Conservation (phyloP, 2,797 vertebrate genomes). For the Ptychobarbus kaznakovi region DNA sequence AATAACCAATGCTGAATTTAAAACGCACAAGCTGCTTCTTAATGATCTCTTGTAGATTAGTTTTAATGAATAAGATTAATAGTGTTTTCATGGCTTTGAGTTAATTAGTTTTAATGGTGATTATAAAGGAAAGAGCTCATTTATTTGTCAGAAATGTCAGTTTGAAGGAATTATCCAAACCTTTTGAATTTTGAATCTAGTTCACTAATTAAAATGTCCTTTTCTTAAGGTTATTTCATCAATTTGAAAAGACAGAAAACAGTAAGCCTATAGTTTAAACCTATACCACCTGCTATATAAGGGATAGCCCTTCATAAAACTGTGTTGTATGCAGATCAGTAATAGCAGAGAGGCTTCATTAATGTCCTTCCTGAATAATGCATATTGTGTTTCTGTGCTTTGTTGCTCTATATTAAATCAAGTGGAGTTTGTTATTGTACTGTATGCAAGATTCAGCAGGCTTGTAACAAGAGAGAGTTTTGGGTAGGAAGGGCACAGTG, state of each 20-base stretch:
- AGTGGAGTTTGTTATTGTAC: slow-evolving; percentile 30
- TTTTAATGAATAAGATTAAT: slow-evolving; percentile 30
- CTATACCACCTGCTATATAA: background rate
- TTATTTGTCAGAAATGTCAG: slow-evolving; percentile 43
- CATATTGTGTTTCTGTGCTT: slow-evolving; percentile 47
- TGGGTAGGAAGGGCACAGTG: slow-evolving; percentile 34
- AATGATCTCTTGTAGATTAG: slow-evolving; percentile 30
- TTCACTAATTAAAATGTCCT: background rate
- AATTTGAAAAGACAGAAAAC: slow-evolving; percentile 13
- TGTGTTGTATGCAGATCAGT: slow-evolving; percentile 41
- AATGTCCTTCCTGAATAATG: slow-evolving; percentile 51
- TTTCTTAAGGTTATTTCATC: slow-evolving; percentile 14
- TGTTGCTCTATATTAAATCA: slow-evolving; percentile 45
- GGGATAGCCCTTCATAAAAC: slow-evolving; percentile 39
- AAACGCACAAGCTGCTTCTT: slow-evolving; percentile 15
- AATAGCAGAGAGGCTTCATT: slow-evolving; percentile 49
- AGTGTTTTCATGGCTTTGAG: slow-evolving; percentile 35
- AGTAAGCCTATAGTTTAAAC: slow-evolving; percentile 1
- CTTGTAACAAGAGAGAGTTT: slow-evolving; percentile 37
- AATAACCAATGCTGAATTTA: background rate
- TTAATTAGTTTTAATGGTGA: slow-evolving; percentile 45
- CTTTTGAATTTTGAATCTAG: slow-evolving; percentile 8
- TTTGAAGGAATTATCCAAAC: slow-evolving; percentile 10
- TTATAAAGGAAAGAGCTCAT: slow-evolving; percentile 18
- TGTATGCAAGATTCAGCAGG: slow-evolving; percentile 24